These are phyloP conservation scores for Chascanopsetta lugubris DNA, from an alignment of 2,113 vertebrate genomes.

Conservation along the genomic window DNA sequence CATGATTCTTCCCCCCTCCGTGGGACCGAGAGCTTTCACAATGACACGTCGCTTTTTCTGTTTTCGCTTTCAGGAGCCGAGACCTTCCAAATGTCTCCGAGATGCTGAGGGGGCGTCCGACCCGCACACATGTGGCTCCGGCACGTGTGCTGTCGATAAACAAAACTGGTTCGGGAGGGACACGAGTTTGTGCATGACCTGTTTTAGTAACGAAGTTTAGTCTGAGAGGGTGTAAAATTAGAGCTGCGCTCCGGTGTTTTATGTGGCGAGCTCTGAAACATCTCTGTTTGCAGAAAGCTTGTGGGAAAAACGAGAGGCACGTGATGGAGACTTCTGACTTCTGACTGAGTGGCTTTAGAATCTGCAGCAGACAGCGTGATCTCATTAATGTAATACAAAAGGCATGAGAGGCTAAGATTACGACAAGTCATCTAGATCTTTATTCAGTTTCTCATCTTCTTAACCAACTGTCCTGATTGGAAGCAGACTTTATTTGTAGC, in stretches of 20 bases:
- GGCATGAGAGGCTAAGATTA: not conserved
- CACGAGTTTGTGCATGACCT: conserved; percentile 15
- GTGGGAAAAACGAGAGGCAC: not conserved
- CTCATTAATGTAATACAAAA: not conserved
- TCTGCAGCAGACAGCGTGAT: not conserved
- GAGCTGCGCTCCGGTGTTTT: not conserved
- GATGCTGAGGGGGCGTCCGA: too few relatives aligned
- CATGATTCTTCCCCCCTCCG: conserved; percentile 52
- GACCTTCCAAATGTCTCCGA: too few relatives aligned
- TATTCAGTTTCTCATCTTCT: too few relatives aligned
- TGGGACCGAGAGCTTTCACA: conserved; percentile 51
- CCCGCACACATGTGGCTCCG: conserved; percentile 28
- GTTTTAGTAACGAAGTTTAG: not conserved
- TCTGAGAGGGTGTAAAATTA: conserved; percentile 3
- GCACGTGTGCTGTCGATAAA: conserved; percentile 18
- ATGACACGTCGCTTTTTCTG: conserved; percentile 39
- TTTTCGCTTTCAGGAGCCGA: conserved; percentile 6
- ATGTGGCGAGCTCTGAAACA: conserved; percentile 19
- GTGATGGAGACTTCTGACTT: not conserved
- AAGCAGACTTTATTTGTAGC: not conserved
- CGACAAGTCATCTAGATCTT: too few relatives aligned
- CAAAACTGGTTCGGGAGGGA: conserved; percentile 4
- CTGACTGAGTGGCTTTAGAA: not conserved
- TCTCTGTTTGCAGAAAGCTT: not conserved
- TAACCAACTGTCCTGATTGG: too few relatives aligned